Evolutionary conservation across 2,113 vertebrate species (phyloP), one percentile per base, ranked within the genome.

Genomic region (Anas platyrhynchos): DNA sequence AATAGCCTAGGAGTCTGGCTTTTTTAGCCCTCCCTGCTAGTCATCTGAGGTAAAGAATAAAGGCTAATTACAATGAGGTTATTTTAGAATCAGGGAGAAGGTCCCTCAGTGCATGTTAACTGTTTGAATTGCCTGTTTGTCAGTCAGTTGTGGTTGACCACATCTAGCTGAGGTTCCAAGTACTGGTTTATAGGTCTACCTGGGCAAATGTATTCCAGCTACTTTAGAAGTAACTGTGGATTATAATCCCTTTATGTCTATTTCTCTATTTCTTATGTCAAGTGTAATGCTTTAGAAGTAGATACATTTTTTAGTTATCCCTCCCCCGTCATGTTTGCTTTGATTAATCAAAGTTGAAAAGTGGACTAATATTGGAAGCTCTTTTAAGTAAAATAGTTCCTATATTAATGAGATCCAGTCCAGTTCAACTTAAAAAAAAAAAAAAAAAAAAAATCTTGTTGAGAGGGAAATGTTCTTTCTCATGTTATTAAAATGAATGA

Each of bases 391-490:
- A 97, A 96, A 97, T 92, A 93, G 56, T 96, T 89, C 80, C 74
- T 92, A 26, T 96, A 97, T 94, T 98, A 98, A 97, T 97, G 95
- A 97, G 94, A 97, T 95, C 78, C 90, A 97, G 86, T 93, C 89
- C 89, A 96, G 96, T 96, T 98, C 79, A 95, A 96, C 85, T 96
- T 83, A 86, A 94, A 97, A 50, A 13, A 50, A 9, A 48, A 46
- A 46, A 46, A 34, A 34, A 34, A 48, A 22, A 48, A 48, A 50
- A 48, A 48, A 17, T 44, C 44, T 44, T n/a, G 73, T 52, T n/a
- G 52, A 91, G 86, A 80, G 38, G 74, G 18, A 95, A 93, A 91
- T 86, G 50, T 94, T 83, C 85, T 86, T 94, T 95, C 95, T 94
- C 69, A 81, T 97, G 72, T 95, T 97, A 96, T 91, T 97, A 93